Evolutionary conservation across 2,888 invertebrate genomes (phyloP).

Genomic region (Drosophila colorata): DNA sequence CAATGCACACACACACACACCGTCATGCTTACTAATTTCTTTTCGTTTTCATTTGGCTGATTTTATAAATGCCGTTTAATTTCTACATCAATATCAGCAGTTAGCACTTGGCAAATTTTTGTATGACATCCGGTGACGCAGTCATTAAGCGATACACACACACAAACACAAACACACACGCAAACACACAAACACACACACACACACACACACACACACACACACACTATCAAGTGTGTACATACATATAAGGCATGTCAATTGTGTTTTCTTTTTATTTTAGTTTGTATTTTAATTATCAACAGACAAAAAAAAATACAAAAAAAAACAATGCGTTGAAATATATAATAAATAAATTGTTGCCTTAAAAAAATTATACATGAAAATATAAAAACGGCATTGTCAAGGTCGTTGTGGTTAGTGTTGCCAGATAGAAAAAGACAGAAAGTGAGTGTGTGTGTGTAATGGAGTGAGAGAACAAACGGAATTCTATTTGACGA

Average conservation of each 20-base stretch:
- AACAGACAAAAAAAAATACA: constrained; percentile 22
- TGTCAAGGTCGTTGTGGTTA: constrained; percentile 55
- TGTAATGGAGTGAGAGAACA: background rate
- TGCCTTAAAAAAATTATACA: constrained; percentile 12
- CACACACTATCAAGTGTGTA: background rate
- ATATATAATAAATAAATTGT: constrained; percentile 13
- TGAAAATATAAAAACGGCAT: constrained; percentile 29
- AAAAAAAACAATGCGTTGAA: constrained; percentile 41
- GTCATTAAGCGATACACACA: constrained; percentile 13
- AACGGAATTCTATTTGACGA: constrained; percentile 22
- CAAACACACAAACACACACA: background rate
- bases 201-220: background rate
- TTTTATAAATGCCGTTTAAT: constrained; percentile 31
- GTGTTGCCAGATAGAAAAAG: constrained; percentile 19
- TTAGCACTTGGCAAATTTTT: constrained; percentile 48
- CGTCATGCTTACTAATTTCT: constrained; percentile 58
- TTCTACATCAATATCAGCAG: constrained; percentile 60
- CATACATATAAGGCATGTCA: constrained; percentile 38
- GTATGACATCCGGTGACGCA: constrained; percentile 62
- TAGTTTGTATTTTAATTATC: constrained; percentile 34
- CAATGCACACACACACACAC: constrained; percentile 9
- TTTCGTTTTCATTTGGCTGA: constrained; percentile 48
- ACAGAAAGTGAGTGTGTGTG: constrained; percentile 10
- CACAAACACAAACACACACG: no score
- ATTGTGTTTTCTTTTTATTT: constrained; percentile 32